A percentile compares a stretch with the other conserved stretches of the same genome.
Evolutionary conservation across 2,797 vertebrate genomes (phyloP).

Genomic region (Crenichthys baileyi): DNA sequence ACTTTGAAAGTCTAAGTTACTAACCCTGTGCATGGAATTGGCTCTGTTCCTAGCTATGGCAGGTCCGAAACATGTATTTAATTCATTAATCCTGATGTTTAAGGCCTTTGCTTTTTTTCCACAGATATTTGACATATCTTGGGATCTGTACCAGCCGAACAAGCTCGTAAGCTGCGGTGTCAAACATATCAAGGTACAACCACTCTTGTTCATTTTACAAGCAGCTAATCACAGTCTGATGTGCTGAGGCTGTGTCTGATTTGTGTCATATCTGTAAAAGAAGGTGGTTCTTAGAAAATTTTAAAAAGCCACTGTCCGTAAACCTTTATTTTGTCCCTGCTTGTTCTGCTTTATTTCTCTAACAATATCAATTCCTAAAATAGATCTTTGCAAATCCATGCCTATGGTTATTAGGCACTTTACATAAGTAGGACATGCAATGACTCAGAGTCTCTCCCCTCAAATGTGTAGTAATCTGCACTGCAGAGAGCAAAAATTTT

Average conservation of each 20-base stretch:
- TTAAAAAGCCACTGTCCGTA: conserved; percentile 13
- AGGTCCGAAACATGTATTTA: neutral
- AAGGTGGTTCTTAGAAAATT: conserved; percentile 33
- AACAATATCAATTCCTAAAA: conserved; percentile 66
- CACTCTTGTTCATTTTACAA: conserved; percentile 37
- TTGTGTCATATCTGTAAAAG: conserved; percentile 22
- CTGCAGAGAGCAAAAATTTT: conserved; percentile 41
- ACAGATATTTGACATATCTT: conserved; percentile 99
- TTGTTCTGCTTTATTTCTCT: conserved; percentile 46
- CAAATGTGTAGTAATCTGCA: conserved; percentile 57
- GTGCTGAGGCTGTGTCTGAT: conserved; percentile 13
- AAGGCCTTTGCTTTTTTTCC: conserved; percentile 51
- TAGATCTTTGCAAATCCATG: conserved; percentile 72
- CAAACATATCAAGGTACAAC: conserved; percentile 98
- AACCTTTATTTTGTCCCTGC: conserved; percentile 22
- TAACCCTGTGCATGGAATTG: neutral
- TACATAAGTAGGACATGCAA: conserved; percentile 69
- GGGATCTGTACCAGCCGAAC: conserved; percentile 98
- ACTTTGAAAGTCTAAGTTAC: neutral
- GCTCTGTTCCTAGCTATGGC: neutral
- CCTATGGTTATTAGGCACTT: conserved; percentile 65
- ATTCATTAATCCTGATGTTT: conserved; percentile 8
- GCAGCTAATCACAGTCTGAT: conserved; percentile 15
- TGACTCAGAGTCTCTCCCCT: conserved; percentile 63
- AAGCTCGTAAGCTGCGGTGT: conserved; percentile 99